These are phyloP conservation scores for Pycnomerus fuliginosus DNA, from an alignment of 2,888 invertebrate genomes.

Conservation along the genomic window DNA sequence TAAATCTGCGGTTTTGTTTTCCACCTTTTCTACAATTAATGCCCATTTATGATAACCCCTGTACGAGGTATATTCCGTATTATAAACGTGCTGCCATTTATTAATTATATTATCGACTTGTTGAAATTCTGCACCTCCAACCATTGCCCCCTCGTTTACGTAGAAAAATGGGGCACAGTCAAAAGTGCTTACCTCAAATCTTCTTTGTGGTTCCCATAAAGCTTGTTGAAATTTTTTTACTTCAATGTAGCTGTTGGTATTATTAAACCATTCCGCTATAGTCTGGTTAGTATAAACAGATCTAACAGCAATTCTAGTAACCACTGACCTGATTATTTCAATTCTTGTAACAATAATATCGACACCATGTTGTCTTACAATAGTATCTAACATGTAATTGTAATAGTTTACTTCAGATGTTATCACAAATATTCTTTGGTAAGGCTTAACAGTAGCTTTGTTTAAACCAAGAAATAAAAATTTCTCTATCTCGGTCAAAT, in stretches of 20 bases:
- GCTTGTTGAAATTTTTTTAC: not conserved
- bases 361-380: conserved; percentile 1
- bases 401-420: no score
- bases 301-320: conserved; percentile 1
- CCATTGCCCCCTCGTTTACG: conserved; percentile 2
- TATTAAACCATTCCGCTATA: conserved; percentile 1
- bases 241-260: not conserved
- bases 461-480: no score
- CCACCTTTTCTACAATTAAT: not conserved
- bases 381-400: no score
- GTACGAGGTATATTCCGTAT: not conserved
- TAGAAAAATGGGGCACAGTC: conserved; percentile 12
- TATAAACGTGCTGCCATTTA: conserved; percentile 3
- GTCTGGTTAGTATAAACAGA: conserved; percentile 7
- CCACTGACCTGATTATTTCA: not conserved
- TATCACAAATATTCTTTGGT: no score
- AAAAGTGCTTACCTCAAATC: conserved; percentile 7
- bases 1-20: conserved; percentile 7
- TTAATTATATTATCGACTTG: conserved; percentile 7
- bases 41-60: conserved; percentile 5
- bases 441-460: no score
- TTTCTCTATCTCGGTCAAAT: no score
- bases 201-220: conserved; percentile 4
- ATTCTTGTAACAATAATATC: conserved; percentile 6
- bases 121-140: conserved; percentile 11